These are phyloP conservation scores for Ptychochromis oligacanthus DNA, from an alignment of 2,113 vertebrate species.

Conservation along the genomic window DNA sequence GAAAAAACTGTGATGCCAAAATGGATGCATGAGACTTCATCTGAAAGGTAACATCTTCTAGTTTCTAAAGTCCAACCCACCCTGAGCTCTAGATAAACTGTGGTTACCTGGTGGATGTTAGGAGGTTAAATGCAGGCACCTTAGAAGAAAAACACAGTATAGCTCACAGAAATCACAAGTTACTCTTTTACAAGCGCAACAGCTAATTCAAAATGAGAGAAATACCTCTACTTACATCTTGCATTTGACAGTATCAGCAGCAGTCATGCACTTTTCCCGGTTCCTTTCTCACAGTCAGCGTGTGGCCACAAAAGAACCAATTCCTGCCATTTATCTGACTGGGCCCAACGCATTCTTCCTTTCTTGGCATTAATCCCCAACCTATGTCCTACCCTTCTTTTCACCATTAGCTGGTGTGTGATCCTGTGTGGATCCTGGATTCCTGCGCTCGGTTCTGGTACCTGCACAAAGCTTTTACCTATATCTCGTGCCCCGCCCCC, in stretches of 20 bases:
- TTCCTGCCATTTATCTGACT: neutral
- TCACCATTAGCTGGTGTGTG: neutral
- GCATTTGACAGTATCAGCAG: neutral
- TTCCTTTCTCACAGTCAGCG: neutral
- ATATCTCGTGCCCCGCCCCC: constrained; percentile 31
- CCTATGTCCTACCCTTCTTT: neutral
- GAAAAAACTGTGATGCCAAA: neutral
- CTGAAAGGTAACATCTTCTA: neutral
- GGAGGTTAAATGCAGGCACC: no score
- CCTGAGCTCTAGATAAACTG: no score
- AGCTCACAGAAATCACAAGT: neutral
- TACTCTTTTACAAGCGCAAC: neutral
- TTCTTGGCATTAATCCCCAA: neutral
- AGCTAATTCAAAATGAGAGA: neutral
- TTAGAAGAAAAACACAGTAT: no score
- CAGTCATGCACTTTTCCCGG: neutral
- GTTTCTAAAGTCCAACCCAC: neutral
- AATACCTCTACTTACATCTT: constrained; percentile 46
- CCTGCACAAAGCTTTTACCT: constrained; percentile 60
- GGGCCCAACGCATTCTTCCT: neutral
- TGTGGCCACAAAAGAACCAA: neutral
- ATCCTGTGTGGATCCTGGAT: neutral
- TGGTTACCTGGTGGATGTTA: no score
- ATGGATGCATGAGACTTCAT: fast-evolving
- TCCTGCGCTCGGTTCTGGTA: constrained; percentile 24